phyloP scores from a whole-genome alignment of 2,113 vertebrate genomes.

The Vimba vimba region DNA sequence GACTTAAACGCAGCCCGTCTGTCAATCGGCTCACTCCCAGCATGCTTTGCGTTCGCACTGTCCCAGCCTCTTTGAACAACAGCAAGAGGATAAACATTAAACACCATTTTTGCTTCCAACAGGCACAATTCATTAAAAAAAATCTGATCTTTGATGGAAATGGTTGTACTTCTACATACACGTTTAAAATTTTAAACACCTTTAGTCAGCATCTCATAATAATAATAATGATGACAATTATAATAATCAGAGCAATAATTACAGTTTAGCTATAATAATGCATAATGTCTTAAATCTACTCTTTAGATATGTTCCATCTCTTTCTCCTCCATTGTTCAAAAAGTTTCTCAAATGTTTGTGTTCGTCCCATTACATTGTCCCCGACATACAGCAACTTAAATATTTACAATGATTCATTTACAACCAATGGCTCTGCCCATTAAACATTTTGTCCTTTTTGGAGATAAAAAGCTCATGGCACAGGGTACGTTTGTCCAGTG shows the following conservation, averaged over 20 bases:
- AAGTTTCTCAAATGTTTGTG: constrained; percentile 48
- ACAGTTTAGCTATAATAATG: constrained; percentile 66
- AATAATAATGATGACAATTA: constrained; percentile 63
- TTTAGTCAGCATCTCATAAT: constrained; percentile 65
- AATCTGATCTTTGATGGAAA: constrained; percentile 54
- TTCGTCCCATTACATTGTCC: constrained; percentile 49
- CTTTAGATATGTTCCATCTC: constrained; percentile 58
- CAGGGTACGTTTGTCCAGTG: constrained; percentile 36
- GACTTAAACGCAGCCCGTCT: constrained; percentile 3
- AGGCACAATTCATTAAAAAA: constrained; percentile 47
- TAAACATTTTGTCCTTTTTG: constrained; percentile 60
- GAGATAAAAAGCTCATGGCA: constrained; percentile 59
- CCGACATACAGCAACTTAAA: constrained; percentile 69
- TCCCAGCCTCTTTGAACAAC: constrained; percentile 10
- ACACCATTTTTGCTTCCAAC: constrained; percentile 25
- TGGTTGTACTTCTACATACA: constrained; percentile 65
- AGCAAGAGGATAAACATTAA: constrained; percentile 29
- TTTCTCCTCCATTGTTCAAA: constrained; percentile 54
- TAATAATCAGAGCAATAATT: constrained; percentile 70
- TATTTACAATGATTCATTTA: constrained; percentile 83
- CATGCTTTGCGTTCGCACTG: constrained; percentile 37
- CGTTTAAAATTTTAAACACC: constrained; percentile 65
- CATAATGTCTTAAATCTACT: constrained; percentile 70
- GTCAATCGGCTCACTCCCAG: constrained; percentile 38
- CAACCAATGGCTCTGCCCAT: constrained; percentile 72